Conservation (phyloP, 2,888 invertebrate species). For the Branchellion lobata region DNA sequence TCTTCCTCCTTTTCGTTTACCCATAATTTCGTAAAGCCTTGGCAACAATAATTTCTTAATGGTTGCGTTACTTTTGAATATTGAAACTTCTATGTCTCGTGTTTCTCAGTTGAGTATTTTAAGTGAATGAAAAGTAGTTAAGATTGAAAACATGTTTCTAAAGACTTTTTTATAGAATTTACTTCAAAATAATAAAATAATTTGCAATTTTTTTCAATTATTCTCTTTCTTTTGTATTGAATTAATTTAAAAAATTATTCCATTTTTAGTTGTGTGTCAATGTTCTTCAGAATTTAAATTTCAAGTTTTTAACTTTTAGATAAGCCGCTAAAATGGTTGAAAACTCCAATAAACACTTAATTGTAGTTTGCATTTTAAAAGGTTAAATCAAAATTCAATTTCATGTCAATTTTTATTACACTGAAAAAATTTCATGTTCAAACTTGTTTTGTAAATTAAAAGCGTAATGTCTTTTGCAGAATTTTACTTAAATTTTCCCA, state of each 20-base stretch:
- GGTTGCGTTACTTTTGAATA: not conserved
- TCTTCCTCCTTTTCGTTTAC: not conserved
- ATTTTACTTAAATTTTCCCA: not conserved
- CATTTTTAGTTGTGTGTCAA: too few species aligned
- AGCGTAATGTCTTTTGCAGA: too few species aligned
- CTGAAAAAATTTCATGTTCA: not conserved
- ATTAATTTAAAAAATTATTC: too few species aligned
- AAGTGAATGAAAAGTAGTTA: too few species aligned
- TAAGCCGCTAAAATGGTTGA: not conserved
- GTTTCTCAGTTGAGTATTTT: too few species aligned
- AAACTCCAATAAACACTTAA: not conserved
- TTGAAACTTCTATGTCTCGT: too few species aligned
- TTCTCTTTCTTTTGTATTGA: too few species aligned
- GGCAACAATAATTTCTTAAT: not conserved
- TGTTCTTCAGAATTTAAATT: too few species aligned
- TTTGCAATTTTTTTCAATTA: too few species aligned
- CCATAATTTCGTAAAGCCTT: not conserved
- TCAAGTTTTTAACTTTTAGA: not conserved
- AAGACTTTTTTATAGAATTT: too few species aligned
- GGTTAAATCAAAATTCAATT: not conserved
- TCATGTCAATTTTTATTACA: not conserved
- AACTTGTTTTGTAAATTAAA: not conserved
- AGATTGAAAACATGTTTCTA: too few species aligned
- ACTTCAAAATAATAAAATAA: too few species aligned
- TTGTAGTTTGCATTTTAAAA: slow-evolving; percentile 7